These are phyloP conservation scores for Drosophila nasuta DNA, from an alignment of 1,140 invertebrate genomes.

Conservation along the genomic window DNA sequence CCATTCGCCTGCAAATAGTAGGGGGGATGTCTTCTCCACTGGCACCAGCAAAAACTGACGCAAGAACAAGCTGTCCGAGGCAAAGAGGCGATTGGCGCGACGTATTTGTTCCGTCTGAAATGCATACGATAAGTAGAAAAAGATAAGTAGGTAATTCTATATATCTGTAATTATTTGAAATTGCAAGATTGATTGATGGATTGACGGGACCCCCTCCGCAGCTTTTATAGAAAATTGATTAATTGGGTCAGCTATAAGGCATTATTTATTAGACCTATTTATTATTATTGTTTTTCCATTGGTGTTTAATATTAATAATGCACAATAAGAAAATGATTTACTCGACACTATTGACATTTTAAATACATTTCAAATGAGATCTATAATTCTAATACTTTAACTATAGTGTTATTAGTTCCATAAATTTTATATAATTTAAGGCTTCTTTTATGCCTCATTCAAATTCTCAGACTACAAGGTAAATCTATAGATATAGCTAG, in stretches of 20 bases:
- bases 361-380: too few relatives aligned
- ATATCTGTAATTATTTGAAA: conserved; percentile 58
- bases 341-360: too few relatives aligned
- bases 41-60: conserved; percentile 93
- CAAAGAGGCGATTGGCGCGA: conserved; percentile 94
- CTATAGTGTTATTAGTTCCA: too few relatives aligned
- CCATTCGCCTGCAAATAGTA: conserved; percentile 85
- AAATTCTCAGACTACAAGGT: too few relatives aligned
- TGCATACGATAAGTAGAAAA: background rate
- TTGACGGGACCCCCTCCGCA: conserved; percentile 8
- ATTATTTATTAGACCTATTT: too few relatives aligned
- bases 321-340: too few relatives aligned
- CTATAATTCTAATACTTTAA: too few relatives aligned
- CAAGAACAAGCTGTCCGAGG: conserved; percentile 94
- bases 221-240: conserved; percentile 13
- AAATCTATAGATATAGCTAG: too few relatives aligned
- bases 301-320: too few relatives aligned
- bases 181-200: conserved; percentile 45
- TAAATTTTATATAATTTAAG: too few relatives aligned
- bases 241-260: conserved; percentile 11
- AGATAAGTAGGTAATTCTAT: conserved; percentile 13
- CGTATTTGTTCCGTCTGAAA: conserved; percentile 95
- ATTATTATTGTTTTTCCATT: too few relatives aligned
- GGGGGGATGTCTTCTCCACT: conserved; percentile 87
- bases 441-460: too few relatives aligned